phyloP scores from a whole-genome alignment of 2,797 vertebrate species.

The Pteropus rufus region DNA sequence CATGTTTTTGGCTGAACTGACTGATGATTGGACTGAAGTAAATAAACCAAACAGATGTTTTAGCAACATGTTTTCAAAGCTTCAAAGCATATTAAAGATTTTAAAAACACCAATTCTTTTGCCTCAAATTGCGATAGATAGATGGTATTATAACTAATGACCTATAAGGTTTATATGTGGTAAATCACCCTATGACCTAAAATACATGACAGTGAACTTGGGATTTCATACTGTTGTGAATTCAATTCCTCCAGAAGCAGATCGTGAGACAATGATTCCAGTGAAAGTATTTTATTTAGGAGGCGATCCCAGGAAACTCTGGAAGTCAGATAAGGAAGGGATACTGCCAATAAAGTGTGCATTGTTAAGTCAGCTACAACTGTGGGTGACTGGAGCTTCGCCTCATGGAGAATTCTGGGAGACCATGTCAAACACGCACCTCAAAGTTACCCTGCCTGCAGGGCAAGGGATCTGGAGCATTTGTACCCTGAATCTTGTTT shows the following conservation, averaged over 20 bases:
- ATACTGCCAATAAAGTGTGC: not conserved
- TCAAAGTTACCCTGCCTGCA: not conserved
- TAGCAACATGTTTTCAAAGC: constrained; percentile 46
- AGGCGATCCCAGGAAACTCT: not conserved
- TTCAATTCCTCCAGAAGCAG: not conserved
- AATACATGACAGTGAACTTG: not conserved
- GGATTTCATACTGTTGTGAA: not conserved
- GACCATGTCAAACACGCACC: not conserved
- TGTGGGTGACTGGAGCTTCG: not conserved
- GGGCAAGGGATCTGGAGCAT: not conserved
- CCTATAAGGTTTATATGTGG: not conserved
- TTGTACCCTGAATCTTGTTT: not conserved
- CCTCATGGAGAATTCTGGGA: not conserved
- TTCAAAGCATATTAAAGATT: constrained; percentile 31
- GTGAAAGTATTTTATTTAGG: not conserved
- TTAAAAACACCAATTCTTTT: constrained; percentile 26
- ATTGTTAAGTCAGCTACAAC: not conserved
- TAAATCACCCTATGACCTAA: not conserved
- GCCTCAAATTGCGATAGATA: not conserved
- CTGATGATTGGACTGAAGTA: constrained; percentile 19
- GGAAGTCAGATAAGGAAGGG: not conserved
- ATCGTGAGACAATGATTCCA: not conserved
- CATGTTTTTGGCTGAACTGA: constrained; percentile 14
- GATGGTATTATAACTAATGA: not conserved
- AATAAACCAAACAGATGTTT: constrained; percentile 67